Percentiles rank a stretch among this genome's conserved stretches.
Evolutionary conservation across 2,888 invertebrate genomes (phyloP).

Genomic region (Pachycephus smyrnensis): DNA sequence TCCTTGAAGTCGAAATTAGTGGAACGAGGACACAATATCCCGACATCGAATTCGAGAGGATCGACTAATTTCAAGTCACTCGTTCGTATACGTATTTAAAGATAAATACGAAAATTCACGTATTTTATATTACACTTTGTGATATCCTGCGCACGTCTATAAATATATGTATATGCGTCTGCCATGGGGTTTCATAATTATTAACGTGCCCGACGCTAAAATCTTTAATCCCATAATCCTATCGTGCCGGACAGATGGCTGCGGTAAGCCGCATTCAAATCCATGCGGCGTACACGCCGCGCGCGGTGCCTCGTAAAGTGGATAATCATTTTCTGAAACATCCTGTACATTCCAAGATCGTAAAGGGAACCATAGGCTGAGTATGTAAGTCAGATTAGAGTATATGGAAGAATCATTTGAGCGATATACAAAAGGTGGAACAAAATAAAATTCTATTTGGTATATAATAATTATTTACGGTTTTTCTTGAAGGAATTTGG

Average conservation of each 20-base stretch:
- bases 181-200: slow-evolving; percentile 34
- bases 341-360: neutral
- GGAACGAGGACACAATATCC: slow-evolving; percentile 52
- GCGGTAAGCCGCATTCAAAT: slow-evolving; percentile 39
- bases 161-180: neutral
- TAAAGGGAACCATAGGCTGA: neutral
- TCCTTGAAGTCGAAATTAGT: slow-evolving; percentile 62
- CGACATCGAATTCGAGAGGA: neutral
- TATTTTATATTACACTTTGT: neutral
- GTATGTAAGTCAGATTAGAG: neutral
- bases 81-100: neutral
- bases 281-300: slow-evolving; percentile 16
- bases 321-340: neutral
- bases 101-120: neutral
- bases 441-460: neutral
- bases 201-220: slow-evolving; percentile 44
- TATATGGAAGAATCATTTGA: neutral
- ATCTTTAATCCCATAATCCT: slow-evolving; percentile 50
- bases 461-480: neutral
- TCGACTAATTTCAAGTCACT: neutral
- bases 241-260: slow-evolving; percentile 47
- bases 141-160: neutral
- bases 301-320: slow-evolving; percentile 12
- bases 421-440: neutral
- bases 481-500: neutral